A percentile compares a stretch with the other conserved stretches of the same genome.
These are phyloP conservation scores for Clarias gariepinus DNA, from an alignment of 2,113 vertebrate genomes.

Conservation along the genomic window DNA sequence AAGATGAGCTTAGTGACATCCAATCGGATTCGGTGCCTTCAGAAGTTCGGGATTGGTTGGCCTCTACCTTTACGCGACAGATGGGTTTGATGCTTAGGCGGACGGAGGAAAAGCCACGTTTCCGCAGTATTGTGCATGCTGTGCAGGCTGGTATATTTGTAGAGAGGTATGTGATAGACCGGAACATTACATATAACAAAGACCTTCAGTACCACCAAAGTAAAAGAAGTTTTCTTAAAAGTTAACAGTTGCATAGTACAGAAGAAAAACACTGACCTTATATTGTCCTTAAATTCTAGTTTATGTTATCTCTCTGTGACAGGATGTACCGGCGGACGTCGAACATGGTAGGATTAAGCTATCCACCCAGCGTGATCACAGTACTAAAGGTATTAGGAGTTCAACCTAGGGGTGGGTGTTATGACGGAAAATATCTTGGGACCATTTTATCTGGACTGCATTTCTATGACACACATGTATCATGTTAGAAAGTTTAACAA, in stretches of 20 bases:
- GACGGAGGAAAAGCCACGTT: conserved; percentile 87
- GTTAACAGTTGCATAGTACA: not conserved
- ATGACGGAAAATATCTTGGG: not conserved
- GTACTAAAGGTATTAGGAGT: conserved; percentile 84
- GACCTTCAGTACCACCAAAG: not conserved
- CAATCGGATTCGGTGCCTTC: conserved; percentile 90
- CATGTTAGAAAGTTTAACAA: not conserved
- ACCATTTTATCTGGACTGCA: not conserved
- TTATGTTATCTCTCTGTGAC: conserved; percentile 59
- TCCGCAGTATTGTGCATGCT: conserved; percentile 92
- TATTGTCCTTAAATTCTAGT: not conserved
- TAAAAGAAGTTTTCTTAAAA: not conserved
- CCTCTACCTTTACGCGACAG: conserved; percentile 91
- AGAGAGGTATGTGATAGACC: conserved; percentile 78
- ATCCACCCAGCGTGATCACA: conserved; percentile 86
- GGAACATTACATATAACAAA: not conserved
- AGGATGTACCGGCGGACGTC: conserved; percentile 96
- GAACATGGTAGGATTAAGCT: conserved; percentile 89
- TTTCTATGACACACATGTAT: not conserved
- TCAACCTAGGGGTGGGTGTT: not conserved
- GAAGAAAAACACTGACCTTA: not conserved
- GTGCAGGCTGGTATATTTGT: conserved; percentile 98
- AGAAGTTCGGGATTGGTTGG: conserved; percentile 95
- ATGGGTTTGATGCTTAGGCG: conserved; percentile 86
- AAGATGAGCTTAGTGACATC: conserved; percentile 92